Conservation (phyloP, 2,888 invertebrate species). For the Palloptera scutellata region DNA sequence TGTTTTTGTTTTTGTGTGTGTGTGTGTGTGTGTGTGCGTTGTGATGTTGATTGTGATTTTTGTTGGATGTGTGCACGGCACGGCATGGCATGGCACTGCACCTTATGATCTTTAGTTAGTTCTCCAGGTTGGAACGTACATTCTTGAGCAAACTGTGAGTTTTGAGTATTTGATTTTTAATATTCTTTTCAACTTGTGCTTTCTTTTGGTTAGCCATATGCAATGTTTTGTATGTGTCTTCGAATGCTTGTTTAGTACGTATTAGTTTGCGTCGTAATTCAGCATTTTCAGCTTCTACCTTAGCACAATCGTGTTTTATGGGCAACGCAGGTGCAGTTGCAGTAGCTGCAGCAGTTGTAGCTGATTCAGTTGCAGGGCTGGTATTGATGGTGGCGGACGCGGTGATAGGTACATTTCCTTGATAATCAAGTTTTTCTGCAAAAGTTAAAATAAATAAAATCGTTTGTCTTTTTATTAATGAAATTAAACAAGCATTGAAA, state of each 20-base stretch:
- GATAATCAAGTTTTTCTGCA: no score
- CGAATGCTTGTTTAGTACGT: slow-evolving; percentile 77
- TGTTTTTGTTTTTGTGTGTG: not conserved
- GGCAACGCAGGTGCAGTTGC: not conserved
- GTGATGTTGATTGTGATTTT: slow-evolving; percentile 7
- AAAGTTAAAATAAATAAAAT: no score
- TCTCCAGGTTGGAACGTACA: slow-evolving; percentile 78
- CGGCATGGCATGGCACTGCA: slow-evolving; percentile 31
- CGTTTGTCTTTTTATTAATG: no score
- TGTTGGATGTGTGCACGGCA: slow-evolving; percentile 12
- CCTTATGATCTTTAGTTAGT: slow-evolving; percentile 58
- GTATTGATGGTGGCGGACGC: no score
- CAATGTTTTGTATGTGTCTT: slow-evolving; percentile 79
- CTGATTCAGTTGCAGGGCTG: no score
- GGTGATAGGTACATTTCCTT: no score
- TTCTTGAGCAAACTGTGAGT: slow-evolving; percentile 79
- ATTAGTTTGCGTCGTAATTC: slow-evolving; percentile 75
- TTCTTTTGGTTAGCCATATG: slow-evolving; percentile 81
- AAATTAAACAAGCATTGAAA: no score
- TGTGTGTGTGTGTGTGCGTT: not conserved
- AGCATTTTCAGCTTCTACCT: slow-evolving; percentile 73
- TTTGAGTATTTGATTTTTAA: slow-evolving; percentile 81
- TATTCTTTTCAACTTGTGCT: slow-evolving; percentile 82
- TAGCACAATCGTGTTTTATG: slow-evolving; percentile 61
- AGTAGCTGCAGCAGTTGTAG: not conserved